Percentiles rank a stretch among this genome's conserved stretches.
Evolutionary conservation across 2,888 invertebrate genomes (phyloP).

Genomic region (Eugnorisma glareosa): DNA sequence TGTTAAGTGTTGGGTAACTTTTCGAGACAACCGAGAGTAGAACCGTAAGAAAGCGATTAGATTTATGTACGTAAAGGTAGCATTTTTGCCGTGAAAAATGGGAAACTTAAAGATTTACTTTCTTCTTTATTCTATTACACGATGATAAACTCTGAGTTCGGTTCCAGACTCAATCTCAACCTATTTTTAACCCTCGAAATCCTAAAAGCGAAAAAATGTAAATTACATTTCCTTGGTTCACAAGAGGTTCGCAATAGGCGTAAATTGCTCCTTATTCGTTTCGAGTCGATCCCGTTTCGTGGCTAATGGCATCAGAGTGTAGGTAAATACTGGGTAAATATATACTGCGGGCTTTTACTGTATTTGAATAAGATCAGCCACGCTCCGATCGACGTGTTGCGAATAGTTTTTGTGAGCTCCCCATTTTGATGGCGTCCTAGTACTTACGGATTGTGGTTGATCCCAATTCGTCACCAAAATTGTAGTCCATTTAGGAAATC

Average conservation of each 20-base stretch:
- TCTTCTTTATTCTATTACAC: conserved; percentile 29
- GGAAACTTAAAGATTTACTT: not conserved
- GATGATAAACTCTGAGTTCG: conserved; percentile 37
- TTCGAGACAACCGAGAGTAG: not conserved
- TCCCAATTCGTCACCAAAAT: not conserved
- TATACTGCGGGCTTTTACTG: conserved; percentile 75
- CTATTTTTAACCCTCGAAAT: conserved; percentile 40
- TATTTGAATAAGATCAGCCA: conserved; percentile 77
- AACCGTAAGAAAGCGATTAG: conserved; percentile 1
- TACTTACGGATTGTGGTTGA: conserved; percentile 17
- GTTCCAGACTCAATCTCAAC: conserved; percentile 42
- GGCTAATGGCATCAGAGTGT: conserved; percentile 68
- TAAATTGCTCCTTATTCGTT: conserved; percentile 70
- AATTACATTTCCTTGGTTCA: conserved; percentile 58
- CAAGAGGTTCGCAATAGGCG: conserved; percentile 66
- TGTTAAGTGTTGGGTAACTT: conserved; percentile 8
- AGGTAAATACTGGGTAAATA: conserved; percentile 64
- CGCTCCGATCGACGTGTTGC: conserved; percentile 60
- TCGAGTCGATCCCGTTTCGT: conserved; percentile 64
- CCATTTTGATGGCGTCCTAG: conserved; percentile 42
- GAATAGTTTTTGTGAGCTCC: conserved; percentile 55
- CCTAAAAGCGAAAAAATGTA: conserved; percentile 58
- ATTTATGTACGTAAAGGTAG: conserved; percentile 1
- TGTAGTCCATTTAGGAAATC: not conserved
- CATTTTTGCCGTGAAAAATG: not conserved